These are phyloP conservation scores for Dromococcyx pavoninus DNA, from an alignment of 2,797 vertebrate species.

Conservation along the genomic window DNA sequence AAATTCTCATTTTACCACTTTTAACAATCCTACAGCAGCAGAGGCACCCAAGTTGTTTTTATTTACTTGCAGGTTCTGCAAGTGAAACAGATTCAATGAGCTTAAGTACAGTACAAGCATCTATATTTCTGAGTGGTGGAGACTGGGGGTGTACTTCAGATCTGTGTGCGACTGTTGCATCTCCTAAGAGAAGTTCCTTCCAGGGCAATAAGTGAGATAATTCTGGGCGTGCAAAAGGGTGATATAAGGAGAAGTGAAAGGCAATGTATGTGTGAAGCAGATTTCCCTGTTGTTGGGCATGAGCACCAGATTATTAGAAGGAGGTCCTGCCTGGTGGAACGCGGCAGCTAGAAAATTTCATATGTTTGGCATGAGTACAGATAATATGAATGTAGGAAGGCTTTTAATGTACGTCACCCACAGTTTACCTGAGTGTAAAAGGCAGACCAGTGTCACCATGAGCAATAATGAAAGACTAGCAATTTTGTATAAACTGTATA, in stretches of 20 bases:
- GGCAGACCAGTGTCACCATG: not conserved
- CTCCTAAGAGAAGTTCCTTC: not conserved
- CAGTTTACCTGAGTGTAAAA: not conserved
- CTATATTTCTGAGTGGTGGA: not conserved
- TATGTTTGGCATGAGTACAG: rapidly evolving
- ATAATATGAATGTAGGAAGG: not conserved
- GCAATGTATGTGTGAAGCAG: rapidly evolving
- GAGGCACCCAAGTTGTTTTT: not conserved
- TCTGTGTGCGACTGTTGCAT: rapidly evolving
- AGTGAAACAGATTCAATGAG: not conserved
- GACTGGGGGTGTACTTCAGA: not conserved
- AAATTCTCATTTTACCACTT: not conserved
- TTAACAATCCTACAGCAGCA: not conserved
- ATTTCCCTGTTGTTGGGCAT: not conserved
- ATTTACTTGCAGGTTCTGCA: not conserved
- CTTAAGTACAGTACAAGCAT: not conserved
- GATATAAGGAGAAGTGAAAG: not conserved
- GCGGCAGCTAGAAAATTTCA: not conserved
- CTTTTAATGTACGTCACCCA: not conserved
- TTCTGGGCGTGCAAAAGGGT: rapidly evolving
- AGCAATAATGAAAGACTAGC: not conserved
- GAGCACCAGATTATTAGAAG: not conserved
- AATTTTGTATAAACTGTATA: not conserved
- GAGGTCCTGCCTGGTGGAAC: not conserved
- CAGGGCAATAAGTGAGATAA: not conserved